phyloP scores from a whole-genome alignment of 2,888 invertebrate species.

The Drosophila histrio region DNA sequence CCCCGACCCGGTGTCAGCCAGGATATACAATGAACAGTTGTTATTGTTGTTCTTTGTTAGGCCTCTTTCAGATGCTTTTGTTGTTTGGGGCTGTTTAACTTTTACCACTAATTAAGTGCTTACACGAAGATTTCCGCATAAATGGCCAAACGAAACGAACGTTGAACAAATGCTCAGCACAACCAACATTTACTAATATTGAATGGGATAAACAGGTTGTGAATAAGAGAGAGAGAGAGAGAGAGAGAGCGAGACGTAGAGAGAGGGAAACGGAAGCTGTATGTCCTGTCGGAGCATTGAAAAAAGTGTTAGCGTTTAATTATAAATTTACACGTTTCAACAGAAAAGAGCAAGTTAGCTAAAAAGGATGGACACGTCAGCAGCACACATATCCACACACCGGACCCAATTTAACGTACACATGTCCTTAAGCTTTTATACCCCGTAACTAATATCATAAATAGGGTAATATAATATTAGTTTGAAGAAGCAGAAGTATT shows the following conservation, averaged over 20 bases:
- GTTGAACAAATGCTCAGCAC: slow-evolving; percentile 20
- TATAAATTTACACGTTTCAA: slow-evolving; percentile 75
- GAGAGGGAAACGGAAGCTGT: slow-evolving; percentile 16
- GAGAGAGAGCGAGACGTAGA: slow-evolving; percentile 12
- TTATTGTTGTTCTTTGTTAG: slow-evolving; percentile 55
- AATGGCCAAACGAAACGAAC: slow-evolving; percentile 46
- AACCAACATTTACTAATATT: slow-evolving; percentile 12
- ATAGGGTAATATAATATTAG: slow-evolving; percentile 2
- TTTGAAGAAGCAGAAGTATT: neutral
- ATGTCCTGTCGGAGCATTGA: slow-evolving; percentile 36
- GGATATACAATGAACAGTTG: slow-evolving; percentile 29
- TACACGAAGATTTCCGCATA: slow-evolving; percentile 73
- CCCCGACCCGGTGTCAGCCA: slow-evolving; percentile 36
- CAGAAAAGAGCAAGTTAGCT: slow-evolving; percentile 74
- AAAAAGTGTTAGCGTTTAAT: slow-evolving; percentile 74
- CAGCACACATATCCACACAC: slow-evolving; percentile 26
- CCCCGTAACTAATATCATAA: neutral
- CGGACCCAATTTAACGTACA: slow-evolving; percentile 24
- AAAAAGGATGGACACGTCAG: slow-evolving; percentile 70
- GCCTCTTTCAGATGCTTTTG: slow-evolving; percentile 26
- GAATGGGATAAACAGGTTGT: neutral
- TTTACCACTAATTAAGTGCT: slow-evolving; percentile 79
- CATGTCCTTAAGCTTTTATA: slow-evolving; percentile 19
- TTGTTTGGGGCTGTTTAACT: slow-evolving; percentile 64
- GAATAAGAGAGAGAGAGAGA: neutral